Percentiles rank a stretch among this genome's conserved stretches.
Evolutionary conservation across 92 coral and sea anemone genomes (phyloP).

Genomic region (Actinernus sp.): DNA sequence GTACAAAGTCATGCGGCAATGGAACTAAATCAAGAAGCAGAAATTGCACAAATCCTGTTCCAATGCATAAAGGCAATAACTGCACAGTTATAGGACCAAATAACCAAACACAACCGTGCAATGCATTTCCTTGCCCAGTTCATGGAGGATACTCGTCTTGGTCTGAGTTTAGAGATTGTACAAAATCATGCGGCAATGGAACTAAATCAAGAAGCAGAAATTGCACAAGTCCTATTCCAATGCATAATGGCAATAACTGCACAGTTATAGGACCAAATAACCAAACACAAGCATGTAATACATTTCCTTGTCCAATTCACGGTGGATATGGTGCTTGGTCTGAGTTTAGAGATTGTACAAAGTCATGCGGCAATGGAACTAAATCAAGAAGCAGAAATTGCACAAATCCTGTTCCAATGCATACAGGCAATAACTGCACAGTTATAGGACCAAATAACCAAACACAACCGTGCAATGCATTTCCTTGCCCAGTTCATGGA

Average conservation of each 20-base stretch:
- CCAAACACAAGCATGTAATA: constrained; percentile 47
- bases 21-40: constrained; percentile 54
- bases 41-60: constrained; percentile 66
- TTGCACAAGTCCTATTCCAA: constrained; percentile 75
- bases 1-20: constrained; percentile 62
- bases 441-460: constrained; percentile 14
- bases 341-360: constrained; percentile 49
- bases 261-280: constrained; percentile 34
- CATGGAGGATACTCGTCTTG: constrained; percentile 72
- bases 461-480: constrained; percentile 3
- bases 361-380: constrained; percentile 60
- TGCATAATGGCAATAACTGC: constrained; percentile 78
- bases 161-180: constrained; percentile 63
- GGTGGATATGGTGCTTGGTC: constrained; percentile 75
- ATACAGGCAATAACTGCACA: constrained; percentile 66
- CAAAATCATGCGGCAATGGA: constrained; percentile 74
- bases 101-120: constrained; percentile 11
- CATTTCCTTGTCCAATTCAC: constrained; percentile 66
- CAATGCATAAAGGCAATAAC: constrained; percentile 61
- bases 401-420: constrained; percentile 63
- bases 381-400: constrained; percentile 55
- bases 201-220: constrained; percentile 42
- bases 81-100: constrained; percentile 37
- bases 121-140: constrained; percentile 68
- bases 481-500: constrained; percentile 78